Base-by-base conservation (phyloP, 2,797 vertebrate genomes). In the Myotis pilosus region DNA sequence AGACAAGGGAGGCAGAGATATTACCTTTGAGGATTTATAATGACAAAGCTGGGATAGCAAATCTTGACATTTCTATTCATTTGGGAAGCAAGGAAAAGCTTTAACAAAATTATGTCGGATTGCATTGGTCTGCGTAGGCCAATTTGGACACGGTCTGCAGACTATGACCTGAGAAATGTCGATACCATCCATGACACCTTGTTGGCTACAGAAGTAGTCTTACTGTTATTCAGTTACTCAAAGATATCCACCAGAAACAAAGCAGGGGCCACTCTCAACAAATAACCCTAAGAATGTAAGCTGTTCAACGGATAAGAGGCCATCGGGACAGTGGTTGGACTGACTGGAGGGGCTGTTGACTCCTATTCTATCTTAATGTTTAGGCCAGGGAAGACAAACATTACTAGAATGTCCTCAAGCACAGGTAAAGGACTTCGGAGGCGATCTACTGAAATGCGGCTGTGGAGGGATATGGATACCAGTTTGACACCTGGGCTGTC, bases 61-160 rank as follows among this genome's bases (percentile, higher is more conserved):
- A 87, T 64, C 55, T 4, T 91, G 89, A 94, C 75, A 76, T 60
- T 86, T 47, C 33, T 64, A 82, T 87, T 80, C 75, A 94, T 57
- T 66, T 91, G 57, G 53, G 53, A 91, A 91, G 64, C 38, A 92
- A 92, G n/a, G 53, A 80, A 88, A 92, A 71, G 8, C 28, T 62
- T 60, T 55, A 44, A 49, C n/a, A 60, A 90, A 72, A 82, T 51
- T 28, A 51, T 2, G 1, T 1, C 30, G 4, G 25, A 71, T 19
- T 75, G 38, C 20, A 71, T 5, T 25, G 8, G 38, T 94, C 69
- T 68, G 20, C 20, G 15, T 72, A 75, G 94, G 66, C 30, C 53
- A 76, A 81, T 84, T 80, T 51, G 91, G 57, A 64, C 6, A 13
- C 60, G 20, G 20, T 53, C 47, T 60, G 44, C 53, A 91, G 49